Base-by-base conservation (phyloP, 2,797 vertebrate species). In the Mastacembelus armatus region DNA sequence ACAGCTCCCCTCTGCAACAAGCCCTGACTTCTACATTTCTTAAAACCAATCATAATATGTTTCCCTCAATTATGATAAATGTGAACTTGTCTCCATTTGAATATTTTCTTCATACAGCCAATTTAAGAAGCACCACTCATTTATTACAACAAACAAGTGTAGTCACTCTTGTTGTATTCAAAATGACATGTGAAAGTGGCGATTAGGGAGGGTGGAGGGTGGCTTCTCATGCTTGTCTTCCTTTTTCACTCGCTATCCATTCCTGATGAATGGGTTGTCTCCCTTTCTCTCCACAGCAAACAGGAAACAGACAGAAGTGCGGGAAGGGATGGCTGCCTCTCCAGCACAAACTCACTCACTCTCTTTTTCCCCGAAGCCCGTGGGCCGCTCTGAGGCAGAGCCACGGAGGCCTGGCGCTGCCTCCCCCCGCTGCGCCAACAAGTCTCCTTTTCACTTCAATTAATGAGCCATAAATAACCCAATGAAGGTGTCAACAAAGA, bases 381-480 rank as follows among this genome's bases (percentile, higher is more conserved):
- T 88, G 88, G 92, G 91, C 88, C 72, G 83, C 90, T 90, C 78
- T 71, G 69, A 91, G 91, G 86, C 83, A 85, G 73, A 93, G 85
- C 80, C 85, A 85, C 74, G 87, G 84, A 91, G 88, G 88, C 80
- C 91, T 78, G 74, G 77, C 85, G 80, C 62, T 66, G 85, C 89
- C 80, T 79, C 75, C 91, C 92, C 95, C 95, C 78, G 92, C 95
- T 94, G 94, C 33, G 93, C 93, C 94, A 95, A 94, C 95, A 96
- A 96, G 94, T 94, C 94, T 95, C 92, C 93, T 93, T 95, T 95
- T 96, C 68, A 90, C 93, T 96, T 96, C 96, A 97, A 97, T 97
- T 99, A 98, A 97, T 96, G 96, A 98, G 95, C 96, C 97, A 98
- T 97, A 98, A 98, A 99, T 98, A 99, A 97, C 95, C 94, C 92